phyloP scores from a whole-genome alignment of 2,888 invertebrate genomes.

The Caenorhabditis imperialis region DNA sequence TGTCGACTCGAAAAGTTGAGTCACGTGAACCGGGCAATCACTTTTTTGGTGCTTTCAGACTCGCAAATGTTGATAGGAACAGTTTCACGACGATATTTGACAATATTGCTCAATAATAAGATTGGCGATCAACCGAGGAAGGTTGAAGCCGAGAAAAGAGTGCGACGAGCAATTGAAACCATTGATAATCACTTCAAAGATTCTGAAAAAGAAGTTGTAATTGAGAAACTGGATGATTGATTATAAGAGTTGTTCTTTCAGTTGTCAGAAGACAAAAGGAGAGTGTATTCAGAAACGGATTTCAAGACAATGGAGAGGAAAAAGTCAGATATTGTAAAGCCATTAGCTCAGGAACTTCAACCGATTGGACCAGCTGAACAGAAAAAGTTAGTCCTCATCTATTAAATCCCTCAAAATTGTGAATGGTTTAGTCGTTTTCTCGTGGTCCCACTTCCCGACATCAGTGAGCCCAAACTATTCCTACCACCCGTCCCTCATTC shows the following conservation, averaged over 20 bases:
- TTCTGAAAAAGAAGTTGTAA: conserved; percentile 53
- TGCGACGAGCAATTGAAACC: conserved; percentile 73
- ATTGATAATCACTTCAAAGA: conserved; percentile 76
- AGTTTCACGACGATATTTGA: conserved; percentile 68
- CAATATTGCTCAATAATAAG: conserved; percentile 36
- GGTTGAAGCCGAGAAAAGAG: conserved; percentile 70
- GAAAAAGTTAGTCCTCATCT: conserved; percentile 26
- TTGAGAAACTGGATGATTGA: too few species aligned
- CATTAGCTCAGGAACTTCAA: conserved; percentile 26
- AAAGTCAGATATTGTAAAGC: conserved; percentile 28
- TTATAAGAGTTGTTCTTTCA: neutral
- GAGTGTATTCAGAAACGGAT: conserved; percentile 50
- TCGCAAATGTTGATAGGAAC: conserved; percentile 76
- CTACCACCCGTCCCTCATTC: conserved; percentile 27
- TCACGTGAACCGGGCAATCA: neutral
- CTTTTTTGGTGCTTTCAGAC: too few species aligned
- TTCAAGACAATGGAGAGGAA: conserved; percentile 30
- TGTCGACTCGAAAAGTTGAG: conserved; percentile 83
- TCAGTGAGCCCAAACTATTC: conserved; percentile 40
- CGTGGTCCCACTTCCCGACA: conserved; percentile 41
- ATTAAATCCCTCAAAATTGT: too few species aligned
- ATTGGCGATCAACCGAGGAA: conserved; percentile 72
- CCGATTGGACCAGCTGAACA: conserved; percentile 26
- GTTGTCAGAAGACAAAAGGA: conserved; percentile 38
- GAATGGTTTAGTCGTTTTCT: conserved; percentile 54